phyloP scores from a whole-genome alignment of 2,797 vertebrate species.

The Prunella strophiata region DNA sequence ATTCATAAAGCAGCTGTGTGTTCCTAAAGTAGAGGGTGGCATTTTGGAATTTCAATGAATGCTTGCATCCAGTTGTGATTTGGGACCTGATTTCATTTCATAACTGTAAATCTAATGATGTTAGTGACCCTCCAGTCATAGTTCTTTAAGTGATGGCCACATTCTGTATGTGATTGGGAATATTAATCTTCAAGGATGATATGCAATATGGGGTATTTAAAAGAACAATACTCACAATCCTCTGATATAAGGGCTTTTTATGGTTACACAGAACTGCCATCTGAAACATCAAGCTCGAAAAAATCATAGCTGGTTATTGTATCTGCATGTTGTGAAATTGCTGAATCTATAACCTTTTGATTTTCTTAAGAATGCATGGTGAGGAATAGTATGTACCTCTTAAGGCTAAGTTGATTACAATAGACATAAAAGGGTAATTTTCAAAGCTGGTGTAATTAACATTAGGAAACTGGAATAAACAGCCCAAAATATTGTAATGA shows the following conservation, averaged over 20 bases:
- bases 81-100: not conserved
- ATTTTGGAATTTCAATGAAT: not conserved
- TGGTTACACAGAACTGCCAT: not conserved
- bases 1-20: constrained; percentile 1
- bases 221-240: not conserved
- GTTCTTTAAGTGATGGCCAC: not conserved
- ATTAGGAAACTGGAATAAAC: not conserved
- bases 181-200: not conserved
- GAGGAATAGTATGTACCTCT: not conserved
- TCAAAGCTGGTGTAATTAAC: not conserved
- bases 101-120: not conserved
- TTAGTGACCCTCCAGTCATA: not conserved
- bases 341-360: not conserved
- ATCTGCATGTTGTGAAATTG: not conserved
- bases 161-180: not conserved
- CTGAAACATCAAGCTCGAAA: not conserved
- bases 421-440: not conserved
- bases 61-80: not conserved
- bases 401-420: not conserved
- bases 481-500: not conserved
- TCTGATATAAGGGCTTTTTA: not conserved
- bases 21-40: not conserved
- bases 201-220: not conserved
- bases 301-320: not conserved
- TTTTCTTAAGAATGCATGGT: not conserved